Evolutionary conservation across 2,888 invertebrate species (phyloP), one percentile per base, ranked within the genome.

Genomic region (Neoascia interrupta): DNA sequence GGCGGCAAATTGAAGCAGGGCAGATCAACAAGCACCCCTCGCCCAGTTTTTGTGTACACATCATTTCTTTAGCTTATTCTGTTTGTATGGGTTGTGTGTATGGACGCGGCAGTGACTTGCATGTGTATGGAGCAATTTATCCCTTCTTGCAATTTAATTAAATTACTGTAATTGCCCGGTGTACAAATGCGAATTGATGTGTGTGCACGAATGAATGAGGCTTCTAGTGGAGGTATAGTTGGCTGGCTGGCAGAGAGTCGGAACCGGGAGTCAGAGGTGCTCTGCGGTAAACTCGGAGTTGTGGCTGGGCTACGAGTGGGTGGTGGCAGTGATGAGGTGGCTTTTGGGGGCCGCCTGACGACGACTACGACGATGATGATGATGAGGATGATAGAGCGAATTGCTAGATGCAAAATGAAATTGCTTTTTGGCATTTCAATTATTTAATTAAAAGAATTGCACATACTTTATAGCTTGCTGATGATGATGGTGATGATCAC

Each of bases 81-180:
- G 61, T 43, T 64, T 54, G 41, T 11, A 11, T 19, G 43, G 13
- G 49, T 13, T 8, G 43, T 43, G 47, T 47, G 36, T 47, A 37
- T 56, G 45, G 19, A 36, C 49, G n/a, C n/a, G 53, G 13, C 26
- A 18, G 39, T 23, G 31, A 63, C 54, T 31, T 73, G 73, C 66
- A 68, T 73, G 43, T 79, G 79, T 79, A 63, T 79, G 16, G 79
- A 73, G 79, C 79, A 79, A 79, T 79, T 79, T 79, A 80, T 80
- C 74, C 69, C 80, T 74, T 74, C 80, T 80, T 80, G 73, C 80
- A 80, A 80, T 80, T 80, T 80, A 80, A 80, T 80, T 80, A 80
- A 80, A 80, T 80, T 80, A 80, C 80, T 74, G 80, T 80, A 80
- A 80, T 80, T 80, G 80, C 80, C 80, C 80, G 80, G 80, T 80